Percentiles rank a stretch among this genome's conserved stretches.
Evolutionary conservation across 2,797 vertebrate genomes (phyloP).

Genomic region (Tinamus major): DNA sequence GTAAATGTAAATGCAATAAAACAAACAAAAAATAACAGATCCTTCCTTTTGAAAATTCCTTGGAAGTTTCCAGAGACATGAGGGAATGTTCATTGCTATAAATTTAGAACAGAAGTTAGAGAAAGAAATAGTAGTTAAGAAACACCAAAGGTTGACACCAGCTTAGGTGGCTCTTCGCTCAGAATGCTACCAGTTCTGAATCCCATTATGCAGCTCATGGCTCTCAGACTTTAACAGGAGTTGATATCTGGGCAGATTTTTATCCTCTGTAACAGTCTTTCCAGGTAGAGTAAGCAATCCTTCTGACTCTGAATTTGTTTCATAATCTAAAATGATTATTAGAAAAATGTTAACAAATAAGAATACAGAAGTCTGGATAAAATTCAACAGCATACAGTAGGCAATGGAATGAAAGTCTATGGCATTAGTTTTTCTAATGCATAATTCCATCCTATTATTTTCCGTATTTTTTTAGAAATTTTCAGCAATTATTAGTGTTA

Average conservation of each 20-base stretch:
- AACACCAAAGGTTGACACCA: neutral
- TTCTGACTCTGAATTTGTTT: neutral
- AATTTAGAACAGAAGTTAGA: neutral
- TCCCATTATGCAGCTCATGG: neutral
- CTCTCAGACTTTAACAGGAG: neutral
- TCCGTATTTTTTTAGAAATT: neutral
- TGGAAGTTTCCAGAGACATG: neutral
- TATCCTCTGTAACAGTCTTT: neutral
- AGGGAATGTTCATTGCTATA: neutral
- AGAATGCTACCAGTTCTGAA: neutral
- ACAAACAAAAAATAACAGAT: too few relatives aligned
- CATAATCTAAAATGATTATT: neutral
- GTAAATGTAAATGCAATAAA: neutral
- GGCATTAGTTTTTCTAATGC: neutral
- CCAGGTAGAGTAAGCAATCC: neutral
- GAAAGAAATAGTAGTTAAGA: neutral
- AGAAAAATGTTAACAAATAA: neutral
- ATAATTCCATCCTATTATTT: neutral
- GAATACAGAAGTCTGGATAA: neutral
- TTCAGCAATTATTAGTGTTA: neutral
- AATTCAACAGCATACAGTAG: neutral
- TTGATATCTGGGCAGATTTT: neutral
- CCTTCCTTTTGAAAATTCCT: too few relatives aligned
- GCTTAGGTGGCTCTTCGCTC: neutral
- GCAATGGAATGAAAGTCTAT: neutral